phyloP scores from a whole-genome alignment of 2,113 vertebrate genomes.

The Rhegmatorhina hoffmannsi region DNA sequence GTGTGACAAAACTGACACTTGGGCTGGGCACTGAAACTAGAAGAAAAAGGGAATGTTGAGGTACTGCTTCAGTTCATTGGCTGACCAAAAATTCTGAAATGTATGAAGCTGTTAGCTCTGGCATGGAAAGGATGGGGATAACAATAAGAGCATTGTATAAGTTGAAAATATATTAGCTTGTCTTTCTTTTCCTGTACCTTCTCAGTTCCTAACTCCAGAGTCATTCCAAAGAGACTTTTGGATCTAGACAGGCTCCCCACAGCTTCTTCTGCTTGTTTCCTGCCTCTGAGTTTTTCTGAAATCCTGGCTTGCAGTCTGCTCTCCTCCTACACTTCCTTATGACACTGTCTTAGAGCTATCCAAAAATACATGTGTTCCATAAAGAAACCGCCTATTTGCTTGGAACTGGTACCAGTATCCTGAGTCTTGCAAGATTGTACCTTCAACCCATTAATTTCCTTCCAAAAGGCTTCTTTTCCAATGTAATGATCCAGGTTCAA shows the following conservation, averaged over 20 bases:
- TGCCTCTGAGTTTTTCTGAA: slow-evolving; percentile 24
- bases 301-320: slow-evolving; percentile 29
- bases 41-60: background rate
- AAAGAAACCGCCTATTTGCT: slow-evolving; percentile 19
- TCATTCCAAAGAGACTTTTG: background rate
- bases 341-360: slow-evolving; percentile 12
- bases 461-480: background rate
- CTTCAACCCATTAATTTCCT: background rate
- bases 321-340: slow-evolving; percentile 61
- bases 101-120: background rate
- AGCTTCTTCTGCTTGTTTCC: slow-evolving; percentile 25
- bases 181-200: background rate
- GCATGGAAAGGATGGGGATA: background rate
- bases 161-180: background rate
- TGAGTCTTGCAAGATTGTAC: background rate
- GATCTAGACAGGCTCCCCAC: background rate
- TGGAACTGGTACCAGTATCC: background rate
- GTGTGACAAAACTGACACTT: background rate
- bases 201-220: background rate
- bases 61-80: background rate
- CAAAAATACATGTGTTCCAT: slow-evolving; percentile 37
- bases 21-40: background rate
- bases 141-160: background rate
- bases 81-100: background rate
- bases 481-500: background rate